A percentile compares a stretch with the other conserved stretches of the same genome.
These are phyloP conservation scores for Drosophila subobscura DNA, from an alignment of 1,140 invertebrate species.

Conservation along the genomic window DNA sequence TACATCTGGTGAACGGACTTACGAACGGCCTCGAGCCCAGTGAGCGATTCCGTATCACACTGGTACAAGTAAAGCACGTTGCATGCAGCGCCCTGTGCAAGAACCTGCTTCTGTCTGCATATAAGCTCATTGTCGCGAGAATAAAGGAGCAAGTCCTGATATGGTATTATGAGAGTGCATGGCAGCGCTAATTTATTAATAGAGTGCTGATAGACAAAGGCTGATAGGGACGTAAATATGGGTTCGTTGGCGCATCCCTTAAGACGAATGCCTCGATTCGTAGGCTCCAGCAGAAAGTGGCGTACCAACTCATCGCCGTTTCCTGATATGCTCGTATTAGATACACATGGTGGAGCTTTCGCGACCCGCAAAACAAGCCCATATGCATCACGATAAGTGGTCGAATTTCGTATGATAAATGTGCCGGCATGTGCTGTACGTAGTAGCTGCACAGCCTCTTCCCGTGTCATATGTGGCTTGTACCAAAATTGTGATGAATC, in stretches of 20 bases:
- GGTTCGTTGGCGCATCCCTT: slow-evolving; percentile 98
- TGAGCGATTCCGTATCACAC: slow-evolving; percentile 96
- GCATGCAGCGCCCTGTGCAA: slow-evolving; percentile 90
- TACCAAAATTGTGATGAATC: slow-evolving; percentile 98
- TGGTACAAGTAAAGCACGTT: slow-evolving; percentile 96
- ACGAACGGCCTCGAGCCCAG: slow-evolving; percentile 95
- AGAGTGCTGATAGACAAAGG: slow-evolving; percentile 98
- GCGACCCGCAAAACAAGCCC: slow-evolving; percentile 97
- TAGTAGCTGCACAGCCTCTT: slow-evolving; percentile 96
- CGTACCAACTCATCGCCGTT: slow-evolving; percentile 91
- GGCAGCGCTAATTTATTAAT: slow-evolving; percentile 97
- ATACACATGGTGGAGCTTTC: slow-evolving; percentile 87
- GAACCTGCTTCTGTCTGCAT: slow-evolving; percentile 69
- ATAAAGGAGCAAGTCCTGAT: slow-evolving; percentile 83
- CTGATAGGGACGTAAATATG: slow-evolving; percentile 97
- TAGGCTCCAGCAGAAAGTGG: slow-evolving; percentile 99
- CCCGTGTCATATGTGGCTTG: slow-evolving; percentile 96
- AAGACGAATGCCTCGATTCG: slow-evolving; percentile 95
- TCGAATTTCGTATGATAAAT: slow-evolving; percentile 96
- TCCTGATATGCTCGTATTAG: slow-evolving; percentile 84
- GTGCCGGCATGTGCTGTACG: slow-evolving; percentile 94
- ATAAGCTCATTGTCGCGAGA: slow-evolving; percentile 40
- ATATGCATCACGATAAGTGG: slow-evolving; percentile 90
- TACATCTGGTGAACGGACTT: slow-evolving; percentile 90
- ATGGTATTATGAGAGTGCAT: slow-evolving; percentile 93